Conservation (phyloP, 2,113 vertebrate genomes). For the Halichoeres trimaculatus region DNA sequence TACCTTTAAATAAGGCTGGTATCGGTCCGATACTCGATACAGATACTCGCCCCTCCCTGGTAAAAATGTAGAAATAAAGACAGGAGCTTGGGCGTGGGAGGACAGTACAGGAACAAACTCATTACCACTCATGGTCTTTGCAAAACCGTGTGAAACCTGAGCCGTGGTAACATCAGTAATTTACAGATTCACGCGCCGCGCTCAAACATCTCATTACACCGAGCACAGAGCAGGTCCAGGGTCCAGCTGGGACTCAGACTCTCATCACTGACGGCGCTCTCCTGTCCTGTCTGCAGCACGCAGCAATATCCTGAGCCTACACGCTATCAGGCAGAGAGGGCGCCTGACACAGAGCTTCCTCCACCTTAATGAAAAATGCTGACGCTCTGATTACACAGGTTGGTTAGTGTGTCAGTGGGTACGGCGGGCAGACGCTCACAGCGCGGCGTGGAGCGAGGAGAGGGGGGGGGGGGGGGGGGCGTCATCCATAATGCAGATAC, state of each 20-base stretch:
- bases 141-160: conserved; percentile 11
- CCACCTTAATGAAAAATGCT: conserved; percentile 74
- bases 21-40: no score
- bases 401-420: conserved; percentile 75
- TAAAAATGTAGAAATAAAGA: not conserved
- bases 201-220: conserved; percentile 26
- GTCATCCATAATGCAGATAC: conserved; percentile 81
- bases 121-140: conserved; percentile 1
- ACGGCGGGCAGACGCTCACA: conserved; percentile 40
- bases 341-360: conserved; percentile 59
- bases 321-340: conserved; percentile 53
- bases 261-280: conserved; percentile 30
- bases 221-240: conserved; percentile 15
- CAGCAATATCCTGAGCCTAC: conserved; percentile 74
- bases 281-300: conserved; percentile 37
- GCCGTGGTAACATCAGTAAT: conserved; percentile 6
- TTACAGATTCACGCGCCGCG: conserved; percentile 28
- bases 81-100: not conserved
- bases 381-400: conserved; percentile 73
- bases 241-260: conserved; percentile 36
- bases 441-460: conserved; percentile 28
- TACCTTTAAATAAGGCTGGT: no score
- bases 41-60: no score
- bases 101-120: not conserved
- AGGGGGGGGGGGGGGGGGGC: not conserved